These are phyloP conservation scores for Mellilla xanthometata DNA, from an alignment of 2,888 invertebrate genomes.

Conservation along the genomic window DNA sequence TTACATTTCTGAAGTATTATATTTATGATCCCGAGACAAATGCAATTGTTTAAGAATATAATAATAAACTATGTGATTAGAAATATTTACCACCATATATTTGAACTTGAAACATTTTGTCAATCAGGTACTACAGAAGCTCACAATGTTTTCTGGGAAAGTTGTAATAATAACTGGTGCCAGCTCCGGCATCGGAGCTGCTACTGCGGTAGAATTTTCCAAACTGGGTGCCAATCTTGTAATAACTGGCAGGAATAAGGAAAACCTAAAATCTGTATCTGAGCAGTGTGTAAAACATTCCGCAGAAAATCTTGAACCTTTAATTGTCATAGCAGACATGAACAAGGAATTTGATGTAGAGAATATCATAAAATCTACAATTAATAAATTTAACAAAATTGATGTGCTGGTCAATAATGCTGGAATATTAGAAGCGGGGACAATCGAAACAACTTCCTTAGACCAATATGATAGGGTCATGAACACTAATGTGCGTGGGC, in stretches of 20 bases:
- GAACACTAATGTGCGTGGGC: slow-evolving; percentile 91
- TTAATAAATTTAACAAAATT: slow-evolving; percentile 85
- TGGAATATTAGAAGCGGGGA: slow-evolving; percentile 90
- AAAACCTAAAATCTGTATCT: slow-evolving; percentile 85
- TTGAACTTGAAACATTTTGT: slow-evolving; percentile 27
- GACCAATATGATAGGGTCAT: slow-evolving; percentile 94
- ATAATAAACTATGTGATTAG: too few species aligned
- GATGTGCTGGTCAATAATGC: slow-evolving; percentile 94
- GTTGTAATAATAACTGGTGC: slow-evolving; percentile 86
- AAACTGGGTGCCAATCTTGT: slow-evolving; percentile 84
- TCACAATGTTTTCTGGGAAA: slow-evolving; percentile 76
- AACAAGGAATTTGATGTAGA: slow-evolving; percentile 86
- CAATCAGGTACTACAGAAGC: slow-evolving; percentile 34
- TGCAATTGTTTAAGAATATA: too few species aligned
- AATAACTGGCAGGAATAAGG: slow-evolving; percentile 86
- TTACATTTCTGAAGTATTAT: too few species aligned
- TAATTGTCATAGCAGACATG: slow-evolving; percentile 84
- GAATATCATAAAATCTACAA: slow-evolving; percentile 85
- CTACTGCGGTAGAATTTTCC: slow-evolving; percentile 86
- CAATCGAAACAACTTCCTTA: slow-evolving; percentile 90
- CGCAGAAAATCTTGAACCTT: slow-evolving; percentile 64
- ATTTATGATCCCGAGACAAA: too few species aligned
- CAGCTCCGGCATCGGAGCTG: slow-evolving; percentile 89
- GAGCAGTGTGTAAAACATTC: slow-evolving; percentile 76
- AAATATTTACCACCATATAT: too few species aligned